Base-by-base conservation (phyloP, 92 coral and sea anemone species). In the Ricordea florida region DNA sequence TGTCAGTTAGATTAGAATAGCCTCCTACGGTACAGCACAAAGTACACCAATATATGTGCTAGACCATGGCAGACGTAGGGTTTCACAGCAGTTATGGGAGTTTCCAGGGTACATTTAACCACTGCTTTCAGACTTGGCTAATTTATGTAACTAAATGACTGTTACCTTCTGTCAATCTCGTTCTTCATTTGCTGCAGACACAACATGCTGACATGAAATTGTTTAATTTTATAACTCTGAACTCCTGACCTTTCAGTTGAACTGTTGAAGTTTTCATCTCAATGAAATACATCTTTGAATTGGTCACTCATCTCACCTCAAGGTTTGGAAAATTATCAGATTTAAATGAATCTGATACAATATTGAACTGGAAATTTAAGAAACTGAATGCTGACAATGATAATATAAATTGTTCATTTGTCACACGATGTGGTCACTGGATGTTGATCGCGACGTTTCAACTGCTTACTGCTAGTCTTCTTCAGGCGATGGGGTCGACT, bases 201-300 rank as follows among this genome's bases (percentile, higher is more conserved):
- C 78, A 71, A 55, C 55, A 71, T 71, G 52, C 66, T 52, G 52
- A 52, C 67, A 71, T 71, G 78, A 51, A 51, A 71, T 36, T 66
- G 66, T 71, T 71, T 37, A 55, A 36, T 71, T 71, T 55, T 71
- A 55, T 36, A 70, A 50, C 78, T 65, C 72, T 70, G 50, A 29
- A 59, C 67, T 59, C 67, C 43, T 59, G 46, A 47, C 59, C 61
- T 43, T 67, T 47, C 74, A 43, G 74, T 45, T 45, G 74, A 66
- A 66, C 60, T 47, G 58, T 66, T 66, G 41, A 23, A 42, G 60
- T 42, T 45, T 66, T 47, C 60, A 66, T 66, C 74, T 66, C 60
- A 66, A 47, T 45, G 60, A 66, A 66, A 66, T 23, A 66, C 25
- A 66, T 59, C 71, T 63, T 38, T 63, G 71, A 38, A 63, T 26